Percentiles rank a stretch among this genome's conserved stretches.
These are phyloP conservation scores for Drosophila bipectinata DNA, from an alignment of 1,140 invertebrate species.

Conservation along the genomic window DNA sequence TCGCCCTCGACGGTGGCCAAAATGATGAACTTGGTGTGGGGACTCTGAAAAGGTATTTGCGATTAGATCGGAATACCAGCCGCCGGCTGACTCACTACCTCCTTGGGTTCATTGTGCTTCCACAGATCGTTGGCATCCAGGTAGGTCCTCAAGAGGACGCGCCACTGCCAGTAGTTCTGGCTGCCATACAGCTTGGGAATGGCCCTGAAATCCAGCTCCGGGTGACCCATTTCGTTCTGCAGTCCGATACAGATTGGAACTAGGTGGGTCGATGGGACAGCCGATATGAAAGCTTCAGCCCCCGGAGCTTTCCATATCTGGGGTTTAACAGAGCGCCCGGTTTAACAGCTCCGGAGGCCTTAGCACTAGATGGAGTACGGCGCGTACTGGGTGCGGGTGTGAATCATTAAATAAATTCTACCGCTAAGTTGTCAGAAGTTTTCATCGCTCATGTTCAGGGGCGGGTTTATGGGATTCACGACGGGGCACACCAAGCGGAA, in stretches of 20 bases:
- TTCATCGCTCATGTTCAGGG: not conserved
- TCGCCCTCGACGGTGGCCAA: conserved; percentile 52
- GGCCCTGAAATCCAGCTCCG: conserved; percentile 53
- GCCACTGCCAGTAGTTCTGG: conserved; percentile 66
- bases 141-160: conserved; percentile 51
- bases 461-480: conserved; percentile 1
- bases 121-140: conserved; percentile 57
- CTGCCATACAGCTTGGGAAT: conserved; percentile 57
- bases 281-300: conserved; percentile 31
- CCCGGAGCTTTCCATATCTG: conserved; percentile 25
- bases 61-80: not conserved
- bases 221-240: conserved; percentile 49
- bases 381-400: conserved; percentile 2
- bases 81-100: conserved; percentile 14
- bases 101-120: conserved; percentile 60
- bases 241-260: conserved; percentile 13
- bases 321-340: conserved; percentile 33
- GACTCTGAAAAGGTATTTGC: conserved; percentile 15
- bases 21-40: conserved; percentile 56
- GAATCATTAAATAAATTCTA: conserved; percentile 31
- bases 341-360: conserved; percentile 26
- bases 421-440: conserved; percentile 19
- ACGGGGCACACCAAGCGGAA: conserved; percentile 46
- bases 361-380: conserved; percentile 29
- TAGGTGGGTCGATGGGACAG: not conserved